Evolutionary conservation across 2,797 vertebrate genomes (phyloP).

Genomic region (Neopelma chrysocephalum): DNA sequence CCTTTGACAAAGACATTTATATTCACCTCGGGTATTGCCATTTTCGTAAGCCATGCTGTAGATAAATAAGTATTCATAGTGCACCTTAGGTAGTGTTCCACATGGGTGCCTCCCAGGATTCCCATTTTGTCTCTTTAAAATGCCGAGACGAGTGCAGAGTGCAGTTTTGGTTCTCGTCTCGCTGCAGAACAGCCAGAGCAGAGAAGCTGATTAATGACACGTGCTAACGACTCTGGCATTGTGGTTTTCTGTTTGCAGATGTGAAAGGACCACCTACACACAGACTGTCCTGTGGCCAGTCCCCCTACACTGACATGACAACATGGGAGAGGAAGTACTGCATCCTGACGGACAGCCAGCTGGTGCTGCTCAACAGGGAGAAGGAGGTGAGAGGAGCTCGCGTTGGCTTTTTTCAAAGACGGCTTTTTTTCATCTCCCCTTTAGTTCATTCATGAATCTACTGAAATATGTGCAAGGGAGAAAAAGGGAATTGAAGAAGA

Average conservation of each 20-base stretch:
- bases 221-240: background rate
- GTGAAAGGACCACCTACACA: slow-evolving; percentile 93
- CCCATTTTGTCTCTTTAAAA: background rate
- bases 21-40: background rate
- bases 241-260: slow-evolving; percentile 76
- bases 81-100: background rate
- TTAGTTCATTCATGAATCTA: background rate
- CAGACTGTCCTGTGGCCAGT: slow-evolving; percentile 92
- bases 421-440: background rate
- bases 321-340: slow-evolving; percentile 93
- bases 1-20: background rate
- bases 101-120: background rate
- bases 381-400: slow-evolving; percentile 84
- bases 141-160: background rate
- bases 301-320: slow-evolving; percentile 83
- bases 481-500: background rate
- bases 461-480: background rate
- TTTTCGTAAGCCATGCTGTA: background rate
- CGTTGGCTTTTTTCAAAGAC: accelerated
- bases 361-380: slow-evolving; percentile 90
- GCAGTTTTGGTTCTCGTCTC: background rate
- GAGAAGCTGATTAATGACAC: background rate
- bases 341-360: slow-evolving; percentile 93
- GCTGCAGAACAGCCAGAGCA: background rate
- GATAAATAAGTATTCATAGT: background rate